These are phyloP conservation scores for Babylonia areolata DNA, from an alignment of 1,140 invertebrate genomes.

Conservation along the genomic window DNA sequence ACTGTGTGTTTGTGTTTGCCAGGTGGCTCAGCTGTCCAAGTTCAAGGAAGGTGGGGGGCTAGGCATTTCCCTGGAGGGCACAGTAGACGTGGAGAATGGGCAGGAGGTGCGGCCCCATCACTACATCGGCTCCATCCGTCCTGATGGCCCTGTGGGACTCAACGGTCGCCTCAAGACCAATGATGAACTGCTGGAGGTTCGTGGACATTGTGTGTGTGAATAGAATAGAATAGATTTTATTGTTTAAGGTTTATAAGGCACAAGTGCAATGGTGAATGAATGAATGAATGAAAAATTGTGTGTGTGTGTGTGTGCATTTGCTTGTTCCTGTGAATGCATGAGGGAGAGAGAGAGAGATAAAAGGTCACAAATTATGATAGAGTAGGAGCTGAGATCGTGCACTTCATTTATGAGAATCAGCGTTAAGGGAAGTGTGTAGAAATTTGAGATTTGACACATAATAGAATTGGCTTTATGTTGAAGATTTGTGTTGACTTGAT, in stretches of 20 bases:
- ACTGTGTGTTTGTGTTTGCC: constrained; percentile 39
- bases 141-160: constrained; percentile 94
- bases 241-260: too few relatives aligned
- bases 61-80: constrained; percentile 97
- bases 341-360: too few relatives aligned
- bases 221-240: too few relatives aligned
- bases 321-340: neutral
- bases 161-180: constrained; percentile 88
- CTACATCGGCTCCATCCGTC: constrained; percentile 88
- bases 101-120: constrained; percentile 79
- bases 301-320: neutral
- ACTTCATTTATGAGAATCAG: too few relatives aligned
- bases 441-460: too few relatives aligned
- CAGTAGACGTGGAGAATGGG: constrained; percentile 87
- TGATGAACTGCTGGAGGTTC: constrained; percentile 91
- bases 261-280: too few relatives aligned
- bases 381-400: too few relatives aligned
- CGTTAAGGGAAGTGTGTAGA: too few relatives aligned
- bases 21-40: constrained; percentile 90
- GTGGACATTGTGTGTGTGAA: too few relatives aligned
- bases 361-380: too few relatives aligned
- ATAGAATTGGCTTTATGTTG: too few relatives aligned
- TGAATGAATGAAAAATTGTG: neutral
- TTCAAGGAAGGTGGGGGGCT: constrained; percentile 91
- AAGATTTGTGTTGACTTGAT: too few relatives aligned